These are phyloP conservation scores for Dendrolimus kikuchii DNA, from an alignment of 1,140 invertebrate genomes.

Conservation along the genomic window DNA sequence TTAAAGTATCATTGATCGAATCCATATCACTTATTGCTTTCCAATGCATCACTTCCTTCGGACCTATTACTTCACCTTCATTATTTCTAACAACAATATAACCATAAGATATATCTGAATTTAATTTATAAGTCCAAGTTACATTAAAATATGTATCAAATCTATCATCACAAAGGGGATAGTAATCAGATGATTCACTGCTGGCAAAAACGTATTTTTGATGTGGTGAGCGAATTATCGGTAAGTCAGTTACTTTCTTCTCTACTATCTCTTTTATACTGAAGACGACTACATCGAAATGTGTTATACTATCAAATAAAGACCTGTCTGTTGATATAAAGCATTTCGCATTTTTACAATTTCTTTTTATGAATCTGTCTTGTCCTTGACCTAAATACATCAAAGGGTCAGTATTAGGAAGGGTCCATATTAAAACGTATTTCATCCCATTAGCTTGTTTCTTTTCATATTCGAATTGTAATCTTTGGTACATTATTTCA, in stretches of 20 bases:
- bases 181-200: slow-evolving; percentile 52
- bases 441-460: slow-evolving; percentile 1
- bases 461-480: background rate
- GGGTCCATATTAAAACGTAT: slow-evolving; percentile 22
- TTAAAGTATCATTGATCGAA: slow-evolving; percentile 29
- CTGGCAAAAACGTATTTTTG: slow-evolving; percentile 60
- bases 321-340: slow-evolving; percentile 18
- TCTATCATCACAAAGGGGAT: slow-evolving; percentile 24
- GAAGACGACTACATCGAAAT: slow-evolving; percentile 32
- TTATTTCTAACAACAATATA: slow-evolving; percentile 49
- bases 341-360: slow-evolving; percentile 20
- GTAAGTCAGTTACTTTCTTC: slow-evolving; percentile 14
- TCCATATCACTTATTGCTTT: slow-evolving; percentile 40
- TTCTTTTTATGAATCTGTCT: slow-evolving; percentile 16
- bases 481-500: background rate
- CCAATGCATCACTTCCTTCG: slow-evolving; percentile 36
- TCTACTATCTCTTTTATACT: slow-evolving; percentile 19
- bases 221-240: slow-evolving; percentile 27
- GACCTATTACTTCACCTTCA: slow-evolving; percentile 38
- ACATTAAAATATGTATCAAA: slow-evolving; percentile 71
- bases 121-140: slow-evolving; percentile 77
- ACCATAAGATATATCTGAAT: slow-evolving; percentile 67
- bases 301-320: slow-evolving; percentile 13
- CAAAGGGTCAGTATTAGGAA: slow-evolving; percentile 13
- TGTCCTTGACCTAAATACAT: slow-evolving; percentile 14